phyloP scores from a whole-genome alignment of 2,888 invertebrate genomes.

The Carcina quercana region DNA sequence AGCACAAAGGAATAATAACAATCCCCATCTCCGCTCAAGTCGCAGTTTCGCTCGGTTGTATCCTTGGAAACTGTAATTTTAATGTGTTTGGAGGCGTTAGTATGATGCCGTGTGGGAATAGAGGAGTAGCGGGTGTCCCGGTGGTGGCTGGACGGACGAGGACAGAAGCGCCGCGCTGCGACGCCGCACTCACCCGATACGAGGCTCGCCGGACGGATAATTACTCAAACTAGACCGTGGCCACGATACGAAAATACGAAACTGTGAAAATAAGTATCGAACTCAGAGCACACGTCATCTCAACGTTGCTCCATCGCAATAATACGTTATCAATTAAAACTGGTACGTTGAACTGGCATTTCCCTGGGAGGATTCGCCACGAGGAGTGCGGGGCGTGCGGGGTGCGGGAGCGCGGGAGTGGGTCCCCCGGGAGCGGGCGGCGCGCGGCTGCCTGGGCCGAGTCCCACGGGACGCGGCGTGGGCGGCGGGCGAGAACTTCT shows the following conservation, averaged over 20 bases:
- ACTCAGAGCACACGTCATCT: too few species aligned
- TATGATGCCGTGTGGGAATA: constrained; percentile 49
- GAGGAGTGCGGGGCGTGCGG: constrained; percentile 25
- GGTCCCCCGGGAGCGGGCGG: constrained; percentile 63
- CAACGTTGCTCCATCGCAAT: too few species aligned
- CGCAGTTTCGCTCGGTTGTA: constrained; percentile 47
- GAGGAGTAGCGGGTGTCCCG: constrained; percentile 36
- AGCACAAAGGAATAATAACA: constrained; percentile 67
- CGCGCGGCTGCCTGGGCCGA: constrained; percentile 59
- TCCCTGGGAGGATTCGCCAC: constrained; percentile 44
- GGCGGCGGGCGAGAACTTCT: constrained; percentile 65
- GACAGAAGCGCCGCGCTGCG: constrained; percentile 22
- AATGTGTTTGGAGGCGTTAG: constrained; percentile 63
- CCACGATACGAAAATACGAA: too few species aligned
- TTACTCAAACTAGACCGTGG: too few species aligned
- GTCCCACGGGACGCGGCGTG: constrained; percentile 52
- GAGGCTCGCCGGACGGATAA: too few species aligned
- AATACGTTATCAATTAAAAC: constrained; percentile 58
- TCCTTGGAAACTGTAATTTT: constrained; percentile 70
- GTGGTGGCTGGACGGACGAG: constrained; percentile 23
- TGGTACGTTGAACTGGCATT: constrained; percentile 59
- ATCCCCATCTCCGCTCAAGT: constrained; percentile 53
- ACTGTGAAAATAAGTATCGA: too few species aligned
- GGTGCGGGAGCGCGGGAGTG: constrained; percentile 27
- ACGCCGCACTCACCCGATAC: too few species aligned